phyloP scores from a whole-genome alignment of 2,113 vertebrate species.

The Eretmochelys imbricata region DNA sequence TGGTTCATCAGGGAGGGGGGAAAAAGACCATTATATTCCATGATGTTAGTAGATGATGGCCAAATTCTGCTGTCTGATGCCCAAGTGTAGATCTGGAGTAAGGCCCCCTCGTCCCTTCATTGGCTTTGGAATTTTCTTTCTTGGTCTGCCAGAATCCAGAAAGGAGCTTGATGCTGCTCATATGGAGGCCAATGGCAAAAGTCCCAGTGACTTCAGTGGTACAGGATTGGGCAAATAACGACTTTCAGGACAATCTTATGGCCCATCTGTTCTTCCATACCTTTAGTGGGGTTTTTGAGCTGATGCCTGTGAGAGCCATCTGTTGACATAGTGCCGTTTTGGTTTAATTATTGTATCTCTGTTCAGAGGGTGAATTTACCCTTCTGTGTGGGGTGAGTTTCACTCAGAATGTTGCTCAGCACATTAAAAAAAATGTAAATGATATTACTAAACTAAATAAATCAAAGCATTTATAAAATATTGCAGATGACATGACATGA shows the following conservation, averaged over 20 bases:
- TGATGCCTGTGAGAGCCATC: neutral
- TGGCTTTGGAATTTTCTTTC: neutral
- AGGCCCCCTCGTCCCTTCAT: neutral
- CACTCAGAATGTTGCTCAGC: neutral
- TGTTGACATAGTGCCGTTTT: neutral
- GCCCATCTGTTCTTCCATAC: neutral
- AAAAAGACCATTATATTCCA: neutral
- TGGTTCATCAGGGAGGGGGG: neutral
- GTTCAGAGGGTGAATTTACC: neutral
- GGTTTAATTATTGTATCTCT: neutral
- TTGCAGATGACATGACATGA: neutral
- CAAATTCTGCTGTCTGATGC: neutral
- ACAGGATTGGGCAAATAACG: neutral
- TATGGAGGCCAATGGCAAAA: accelerated
- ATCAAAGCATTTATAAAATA: neutral
- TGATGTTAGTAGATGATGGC: neutral
- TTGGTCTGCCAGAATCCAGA: accelerated
- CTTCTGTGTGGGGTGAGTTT: neutral
- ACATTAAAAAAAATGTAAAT: neutral
- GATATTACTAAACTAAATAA: neutral
- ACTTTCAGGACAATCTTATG: neutral
- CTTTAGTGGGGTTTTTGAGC: neutral
- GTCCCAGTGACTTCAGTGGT: neutral
- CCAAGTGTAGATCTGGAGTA: neutral
- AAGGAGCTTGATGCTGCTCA: neutral